phyloP scores from a whole-genome alignment of 2,888 invertebrate genomes.

The Lithophane leautieri region DNA sequence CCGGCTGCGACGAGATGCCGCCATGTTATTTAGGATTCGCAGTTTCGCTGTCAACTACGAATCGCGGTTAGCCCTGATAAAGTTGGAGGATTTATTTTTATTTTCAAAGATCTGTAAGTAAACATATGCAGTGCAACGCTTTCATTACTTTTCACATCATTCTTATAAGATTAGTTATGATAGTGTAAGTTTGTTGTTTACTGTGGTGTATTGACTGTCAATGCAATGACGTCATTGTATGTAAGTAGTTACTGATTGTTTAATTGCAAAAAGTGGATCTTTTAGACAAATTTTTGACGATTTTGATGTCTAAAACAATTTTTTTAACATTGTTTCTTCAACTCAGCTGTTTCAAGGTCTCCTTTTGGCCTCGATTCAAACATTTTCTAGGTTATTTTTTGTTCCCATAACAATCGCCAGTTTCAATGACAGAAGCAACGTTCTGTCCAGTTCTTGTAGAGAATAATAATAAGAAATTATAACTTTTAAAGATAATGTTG shows the following conservation, averaged over 20 bases:
- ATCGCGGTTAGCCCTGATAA: conserved; percentile 81
- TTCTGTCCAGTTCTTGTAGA: conserved; percentile 26
- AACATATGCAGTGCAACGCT: conserved; percentile 44
- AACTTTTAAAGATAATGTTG: neutral
- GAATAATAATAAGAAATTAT: neutral
- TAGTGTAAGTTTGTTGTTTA: conserved; percentile 79
- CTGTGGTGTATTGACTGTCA: conserved; percentile 88
- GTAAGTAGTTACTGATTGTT: conserved; percentile 67
- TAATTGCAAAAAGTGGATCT: conserved; percentile 48
- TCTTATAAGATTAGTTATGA: conserved; percentile 6
- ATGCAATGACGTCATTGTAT: conserved; percentile 88
- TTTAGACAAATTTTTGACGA: neutral
- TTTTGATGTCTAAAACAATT: conserved; percentile 8
- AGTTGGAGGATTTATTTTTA: conserved; percentile 74
- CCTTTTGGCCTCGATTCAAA: conserved; percentile 76
- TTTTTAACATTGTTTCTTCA: conserved; percentile 38
- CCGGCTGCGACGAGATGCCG: conserved; percentile 89
- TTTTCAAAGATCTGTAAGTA: conserved; percentile 75
- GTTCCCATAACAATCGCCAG: conserved; percentile 70
- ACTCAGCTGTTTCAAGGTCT: conserved; percentile 71
- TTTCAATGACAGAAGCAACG: conserved; percentile 38
- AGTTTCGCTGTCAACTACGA: conserved; percentile 88
- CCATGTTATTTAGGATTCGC: conserved; percentile 88
- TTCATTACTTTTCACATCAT: conserved; percentile 17
- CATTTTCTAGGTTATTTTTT: conserved; percentile 79